phyloP scores from a whole-genome alignment of 2,797 vertebrate species.

The Pelobates cultripes region DNA sequence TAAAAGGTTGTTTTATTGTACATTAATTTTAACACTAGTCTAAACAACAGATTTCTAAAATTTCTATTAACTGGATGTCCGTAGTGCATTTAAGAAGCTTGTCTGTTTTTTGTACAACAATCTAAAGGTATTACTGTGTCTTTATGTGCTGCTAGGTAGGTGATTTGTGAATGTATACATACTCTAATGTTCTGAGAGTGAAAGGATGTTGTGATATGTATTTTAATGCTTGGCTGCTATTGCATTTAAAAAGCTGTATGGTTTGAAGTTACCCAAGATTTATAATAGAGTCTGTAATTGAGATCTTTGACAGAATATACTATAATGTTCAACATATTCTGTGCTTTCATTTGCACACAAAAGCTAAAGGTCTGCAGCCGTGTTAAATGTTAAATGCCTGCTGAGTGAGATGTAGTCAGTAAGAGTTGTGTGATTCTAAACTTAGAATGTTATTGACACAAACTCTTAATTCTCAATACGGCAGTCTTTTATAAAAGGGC shows the following conservation, averaged over 20 bases:
- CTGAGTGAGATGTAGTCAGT: slow-evolving; percentile 43
- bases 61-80: neutral
- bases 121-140: neutral
- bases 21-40: neutral
- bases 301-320: slow-evolving; percentile 41
- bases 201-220: slow-evolving; percentile 13
- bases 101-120: neutral
- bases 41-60: neutral
- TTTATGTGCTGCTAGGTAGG: neutral
- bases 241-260: slow-evolving; percentile 16
- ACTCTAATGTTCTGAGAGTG: neutral
- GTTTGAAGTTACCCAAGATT: slow-evolving; percentile 19
- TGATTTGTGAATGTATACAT: neutral
- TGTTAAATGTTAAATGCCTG: slow-evolving; percentile 48
- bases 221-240: slow-evolving; percentile 27
- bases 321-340: slow-evolving; percentile 24
- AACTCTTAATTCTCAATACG: slow-evolving; percentile 20
- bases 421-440: slow-evolving; percentile 38
- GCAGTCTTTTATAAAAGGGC: slow-evolving; percentile 20
- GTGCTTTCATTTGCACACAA: slow-evolving; percentile 43
- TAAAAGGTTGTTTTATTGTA: too few species aligned
- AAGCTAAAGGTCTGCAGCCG: slow-evolving; percentile 46
- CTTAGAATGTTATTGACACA: slow-evolving; percentile 51
- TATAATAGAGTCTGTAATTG: slow-evolving; percentile 30
- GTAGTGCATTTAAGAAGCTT: neutral